A percentile compares a stretch with the other conserved stretches of the same genome.
These are phyloP conservation scores for Poecilus cupreus DNA, from an alignment of 2,888 invertebrate genomes.

Conservation along the genomic window DNA sequence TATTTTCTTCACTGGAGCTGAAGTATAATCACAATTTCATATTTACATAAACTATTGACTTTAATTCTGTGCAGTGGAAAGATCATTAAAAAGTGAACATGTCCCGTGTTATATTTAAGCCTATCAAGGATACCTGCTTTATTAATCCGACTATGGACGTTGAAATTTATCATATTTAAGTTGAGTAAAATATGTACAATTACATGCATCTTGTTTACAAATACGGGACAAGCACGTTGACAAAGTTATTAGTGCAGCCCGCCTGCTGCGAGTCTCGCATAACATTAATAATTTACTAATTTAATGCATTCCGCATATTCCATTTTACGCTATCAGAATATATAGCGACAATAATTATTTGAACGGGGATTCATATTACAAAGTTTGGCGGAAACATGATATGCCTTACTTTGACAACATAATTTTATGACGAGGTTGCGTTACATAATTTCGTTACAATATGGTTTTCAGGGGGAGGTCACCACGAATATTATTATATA, in stretches of 20 bases:
- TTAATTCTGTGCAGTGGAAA: no score
- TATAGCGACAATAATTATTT: slow-evolving; percentile 9
- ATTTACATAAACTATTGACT: no score
- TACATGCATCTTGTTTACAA: not conserved
- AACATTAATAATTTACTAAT: not conserved
- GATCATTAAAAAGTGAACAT: no score
- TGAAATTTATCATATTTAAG: not conserved
- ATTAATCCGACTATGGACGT: no score
- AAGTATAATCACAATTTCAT: no score
- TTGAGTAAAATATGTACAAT: not conserved
- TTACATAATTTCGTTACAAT: no score
- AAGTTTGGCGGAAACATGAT: not conserved
- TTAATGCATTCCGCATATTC: slow-evolving; percentile 15
- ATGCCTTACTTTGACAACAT: not conserved
- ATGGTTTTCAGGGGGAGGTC: no score
- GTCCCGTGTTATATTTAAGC: no score
- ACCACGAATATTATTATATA: no score
- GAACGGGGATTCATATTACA: not conserved
- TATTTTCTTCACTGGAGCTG: no score
- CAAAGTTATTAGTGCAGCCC: not conserved
- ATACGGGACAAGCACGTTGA: not conserved
- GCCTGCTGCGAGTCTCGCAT: not conserved
- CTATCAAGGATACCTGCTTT: no score
- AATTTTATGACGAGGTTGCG: not conserved
- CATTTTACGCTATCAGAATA: slow-evolving; percentile 19